phyloP scores from a whole-genome alignment of 2,797 vertebrate species.

The Gymnoscopelus braueri region DNA sequence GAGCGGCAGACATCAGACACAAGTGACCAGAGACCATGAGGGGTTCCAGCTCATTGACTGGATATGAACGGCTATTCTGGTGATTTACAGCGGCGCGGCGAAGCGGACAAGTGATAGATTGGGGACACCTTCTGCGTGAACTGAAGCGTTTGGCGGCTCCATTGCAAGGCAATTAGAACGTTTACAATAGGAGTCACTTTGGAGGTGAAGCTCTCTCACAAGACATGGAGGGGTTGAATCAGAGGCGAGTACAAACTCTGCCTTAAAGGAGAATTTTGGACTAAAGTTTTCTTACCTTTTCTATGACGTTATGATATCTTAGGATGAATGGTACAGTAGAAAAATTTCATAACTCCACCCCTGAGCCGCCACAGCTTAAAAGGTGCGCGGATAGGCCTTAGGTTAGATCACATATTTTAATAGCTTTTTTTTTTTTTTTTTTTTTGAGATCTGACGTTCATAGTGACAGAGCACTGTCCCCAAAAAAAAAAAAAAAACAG shows the following conservation, averaged over 20 bases:
- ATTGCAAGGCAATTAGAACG: constrained; percentile 63
- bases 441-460: no score
- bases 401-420: no score
- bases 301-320: no score
- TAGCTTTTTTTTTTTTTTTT: no score
- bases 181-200: constrained; percentile 49
- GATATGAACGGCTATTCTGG: constrained; percentile 60
- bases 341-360: no score
- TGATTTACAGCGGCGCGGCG: constrained; percentile 48
- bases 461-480: no score
- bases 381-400: no score
- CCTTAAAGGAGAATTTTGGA: no score
- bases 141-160: constrained; percentile 54
- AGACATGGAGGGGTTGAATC: constrained; percentile 31
- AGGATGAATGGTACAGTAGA: no score
- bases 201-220: constrained; percentile 28
- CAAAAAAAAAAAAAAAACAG: no score
- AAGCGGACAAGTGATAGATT: constrained; percentile 58
- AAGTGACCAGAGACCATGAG: constrained; percentile 49
- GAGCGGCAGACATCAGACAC: constrained; percentile 20
- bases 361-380: no score
- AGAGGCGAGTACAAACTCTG: constrained; percentile 29
- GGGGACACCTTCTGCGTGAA: constrained; percentile 63
- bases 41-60: constrained; percentile 58
- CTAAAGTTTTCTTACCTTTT: no score